A percentile compares a stretch with the other conserved stretches of the same genome.
Conservation (phyloP, 1,140 invertebrate species). For the Trichonephila inaurata region DNA sequence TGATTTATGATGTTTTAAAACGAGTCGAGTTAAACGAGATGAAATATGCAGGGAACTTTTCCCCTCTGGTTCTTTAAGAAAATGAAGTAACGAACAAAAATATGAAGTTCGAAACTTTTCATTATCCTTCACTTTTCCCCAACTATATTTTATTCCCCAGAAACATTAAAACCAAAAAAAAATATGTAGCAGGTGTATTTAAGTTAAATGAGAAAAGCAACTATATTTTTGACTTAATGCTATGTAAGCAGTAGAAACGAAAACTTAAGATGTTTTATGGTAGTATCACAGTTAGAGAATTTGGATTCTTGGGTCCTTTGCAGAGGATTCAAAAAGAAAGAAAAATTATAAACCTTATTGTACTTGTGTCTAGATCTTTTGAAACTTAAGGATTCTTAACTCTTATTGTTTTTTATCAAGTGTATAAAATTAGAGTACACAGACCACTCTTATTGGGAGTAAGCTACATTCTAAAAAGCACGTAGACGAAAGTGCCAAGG, state of each 20-base stretch:
- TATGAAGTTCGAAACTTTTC: slow-evolving; percentile 37
- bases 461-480: neutral
- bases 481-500: too few relatives aligned
- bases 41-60: slow-evolving; percentile 1
- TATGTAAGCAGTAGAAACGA: neutral
- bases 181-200: neutral
- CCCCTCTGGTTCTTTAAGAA: neutral
- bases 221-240: neutral
- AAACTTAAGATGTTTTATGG: neutral
- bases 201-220: neutral
- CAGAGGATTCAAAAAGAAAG: neutral
- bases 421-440: neutral
- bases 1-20: slow-evolving; percentile 72
- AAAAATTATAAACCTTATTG: neutral
- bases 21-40: neutral
- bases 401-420: neutral
- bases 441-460: neutral
- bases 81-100: slow-evolving; percentile 39
- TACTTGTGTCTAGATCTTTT: neutral
- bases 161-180: neutral
- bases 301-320: neutral
- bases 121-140: neutral
- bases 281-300: neutral
- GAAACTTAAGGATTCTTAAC: neutral
- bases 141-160: slow-evolving; percentile 2